Base-by-base conservation (phyloP, 2,113 vertebrate species). In the Chaenogobius annularis region DNA sequence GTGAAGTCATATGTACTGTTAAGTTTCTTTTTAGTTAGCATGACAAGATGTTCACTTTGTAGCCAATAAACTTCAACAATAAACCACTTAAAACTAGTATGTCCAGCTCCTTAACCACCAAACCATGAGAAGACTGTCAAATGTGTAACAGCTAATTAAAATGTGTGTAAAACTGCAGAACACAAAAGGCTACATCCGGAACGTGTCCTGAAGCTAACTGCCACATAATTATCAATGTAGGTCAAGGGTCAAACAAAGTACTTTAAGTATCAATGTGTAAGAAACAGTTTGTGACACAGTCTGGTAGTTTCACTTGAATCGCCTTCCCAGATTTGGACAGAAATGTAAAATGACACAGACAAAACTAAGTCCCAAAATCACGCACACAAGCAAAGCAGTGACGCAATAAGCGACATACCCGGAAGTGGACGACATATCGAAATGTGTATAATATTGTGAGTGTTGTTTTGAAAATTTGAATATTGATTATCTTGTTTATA, bases 1-100 rank as follows among this genome's bases (percentile, higher is more conserved):
- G 26, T 31, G 26, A 31, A 31, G 4, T 31, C 26, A 31, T 31
- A 31, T 31, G 26, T n/a, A n/a, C n/a, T n/a, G 26, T 20, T 54
- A 54, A 10, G 19, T 20, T n/a, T 54, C n/a, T 10, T 40, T 12
- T 37, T 9, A 31, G 9, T 40, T 43, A 43, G 35, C 9, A 40
- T 43, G 35, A 43, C 61, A 63, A 63, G 9, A n/a, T 11, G 31
- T 37, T n/a, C 58, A 61, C 20, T 59, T 59, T 22, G 54, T 37
- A 19, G 31, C 26, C 7, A 37, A 19, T 62, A 19, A 62, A 43
- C 35, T 63, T 63, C 12, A 20, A 67, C 63, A 73, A 67, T 64
- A 68, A 78, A 83, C 70, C 75, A 74, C 35, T 70, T 19, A 54
- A 43, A 44, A 63, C 66, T 2, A 75, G 58, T 10, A 17, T 40